Base-by-base conservation (phyloP, 30 jellyfish, hydroid and myxozoan genomes). In the Aurelia coerulea region DNA sequence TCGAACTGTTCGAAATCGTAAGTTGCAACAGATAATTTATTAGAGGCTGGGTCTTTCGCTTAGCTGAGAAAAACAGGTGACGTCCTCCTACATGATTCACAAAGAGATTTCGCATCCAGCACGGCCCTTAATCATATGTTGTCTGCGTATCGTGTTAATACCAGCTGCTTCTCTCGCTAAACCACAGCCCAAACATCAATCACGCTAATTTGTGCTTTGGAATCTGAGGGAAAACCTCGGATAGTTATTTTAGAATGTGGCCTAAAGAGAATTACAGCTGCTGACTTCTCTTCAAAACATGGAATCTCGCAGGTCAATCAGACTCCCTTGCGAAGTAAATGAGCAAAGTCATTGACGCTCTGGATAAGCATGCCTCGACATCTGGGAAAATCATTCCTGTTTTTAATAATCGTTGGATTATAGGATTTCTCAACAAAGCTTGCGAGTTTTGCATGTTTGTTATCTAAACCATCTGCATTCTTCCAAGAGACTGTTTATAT, bases 181-280 rank as follows among this genome's bases (percentile, higher is more conserved):
- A 65, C 80, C 80, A 34, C 89, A 79, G 66, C 67, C 80, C 89
- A 79, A 50, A 79, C 80, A 64, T 8, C 59, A 63, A 15, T 42
- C 80, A 41, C 14, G 64, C 80, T 42, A 34, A 52, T 17, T 79
- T 79, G 74, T 79, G 89, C 89, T 65, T 65, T 65, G 59, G 80
- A 50, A 79, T 65, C 66, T 64, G 37, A 49, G 80, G 31, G 62
- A 79, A 79, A 79, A n/a, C 89, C 52, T 13, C 15, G 59, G 89
- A 79, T n/a, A 17, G 74, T 79, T n/a, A 63, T 79, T 19, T 65
- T 52, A 66, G 64, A 64, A 64, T 65, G 80, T 50, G 34, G 73
- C 34, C 62, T 63, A 34, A 79, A 5, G 72, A 46, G 80, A 79
- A 51, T 29, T 23, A 79, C 89, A 79, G 80, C 89, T 79, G 89